phyloP scores from a whole-genome alignment of 2,113 vertebrate species.

The Mesocricetus auratus region DNA sequence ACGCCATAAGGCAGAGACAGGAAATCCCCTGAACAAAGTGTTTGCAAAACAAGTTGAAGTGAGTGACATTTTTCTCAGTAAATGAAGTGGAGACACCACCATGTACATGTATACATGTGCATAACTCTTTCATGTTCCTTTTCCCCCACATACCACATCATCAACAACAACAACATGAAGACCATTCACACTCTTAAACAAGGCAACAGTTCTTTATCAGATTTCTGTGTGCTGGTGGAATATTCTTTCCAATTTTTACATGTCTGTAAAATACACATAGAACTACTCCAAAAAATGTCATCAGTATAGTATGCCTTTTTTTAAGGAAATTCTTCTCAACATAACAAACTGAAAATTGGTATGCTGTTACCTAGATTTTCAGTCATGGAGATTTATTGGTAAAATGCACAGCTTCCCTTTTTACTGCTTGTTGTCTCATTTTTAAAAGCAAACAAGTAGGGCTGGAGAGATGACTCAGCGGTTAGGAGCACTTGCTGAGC shows the following conservation, averaged over 20 bases:
- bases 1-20: not conserved
- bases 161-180: too few species aligned
- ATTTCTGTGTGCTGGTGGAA: not conserved
- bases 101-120: not conserved
- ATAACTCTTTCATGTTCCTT: not conserved
- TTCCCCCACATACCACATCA: not conserved
- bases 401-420: not conserved
- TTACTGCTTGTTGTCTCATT: not conserved
- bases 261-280: not conserved
- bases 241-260: not conserved
- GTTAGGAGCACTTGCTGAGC: not conserved
- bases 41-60: not conserved
- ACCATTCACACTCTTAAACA: not conserved
- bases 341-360: constrained; percentile 26
- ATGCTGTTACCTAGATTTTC: not conserved
- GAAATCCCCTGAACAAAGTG: not conserved
- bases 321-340: not conserved
- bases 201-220: not conserved
- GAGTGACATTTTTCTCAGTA: not conserved
- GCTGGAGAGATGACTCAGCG: not conserved
- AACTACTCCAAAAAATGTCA: constrained; percentile 23
- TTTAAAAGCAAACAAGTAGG: not conserved
- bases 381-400: constrained; percentile 8
- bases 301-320: not conserved
- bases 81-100: not conserved